Evolutionary conservation across 2,888 invertebrate species (phyloP), one percentile per base, ranked within the genome.

Genomic region (Xestia xanthographa): DNA sequence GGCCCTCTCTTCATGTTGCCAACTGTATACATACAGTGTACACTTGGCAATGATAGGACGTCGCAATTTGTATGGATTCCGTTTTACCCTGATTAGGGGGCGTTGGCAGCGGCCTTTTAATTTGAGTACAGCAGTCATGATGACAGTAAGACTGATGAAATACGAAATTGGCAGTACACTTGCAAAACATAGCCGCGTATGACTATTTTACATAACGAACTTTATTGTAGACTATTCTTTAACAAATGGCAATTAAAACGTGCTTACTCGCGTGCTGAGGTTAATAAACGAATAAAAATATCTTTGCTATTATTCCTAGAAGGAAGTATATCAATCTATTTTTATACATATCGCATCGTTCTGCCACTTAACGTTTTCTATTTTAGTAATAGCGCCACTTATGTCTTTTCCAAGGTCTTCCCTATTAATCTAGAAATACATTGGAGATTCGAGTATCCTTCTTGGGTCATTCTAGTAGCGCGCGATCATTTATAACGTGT

Each of bases 401-500:
- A 34, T 48, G 17, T 70, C 0, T 81, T 75, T 72, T 56, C 41
- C 72, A 75, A 74, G 73, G 69, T 65, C 70, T 48, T 75, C 56
- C 62, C 45, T 67, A 63, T 86, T 86, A 66, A 73, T 60, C 53
- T 75, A 45, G 29, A n/a, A 68, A 62, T 69, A 72, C 53, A 73
- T 72, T 70, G 48, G 74, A 75, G 74, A 62, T 68, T 81, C 65
- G 29, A 53, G 48, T 75, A 82, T 79, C 77, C 50, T 66, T 58
- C 41, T 62, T 66, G 75, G 76, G 77, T 79, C 69, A 79, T 26
- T 82, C n/a, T 77, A 74, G 88, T 81, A 85, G 86, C 77, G 58
- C 72, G 56, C 48, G 67, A 82, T 87, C 83, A 87, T 90, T 90
- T 87, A 86, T 87, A 91, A 86, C 72, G 72, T 80, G 79, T 75